Evolutionary conservation across 2,888 invertebrate species (phyloP).

Genomic region (Pseudococcus longispinus): DNA sequence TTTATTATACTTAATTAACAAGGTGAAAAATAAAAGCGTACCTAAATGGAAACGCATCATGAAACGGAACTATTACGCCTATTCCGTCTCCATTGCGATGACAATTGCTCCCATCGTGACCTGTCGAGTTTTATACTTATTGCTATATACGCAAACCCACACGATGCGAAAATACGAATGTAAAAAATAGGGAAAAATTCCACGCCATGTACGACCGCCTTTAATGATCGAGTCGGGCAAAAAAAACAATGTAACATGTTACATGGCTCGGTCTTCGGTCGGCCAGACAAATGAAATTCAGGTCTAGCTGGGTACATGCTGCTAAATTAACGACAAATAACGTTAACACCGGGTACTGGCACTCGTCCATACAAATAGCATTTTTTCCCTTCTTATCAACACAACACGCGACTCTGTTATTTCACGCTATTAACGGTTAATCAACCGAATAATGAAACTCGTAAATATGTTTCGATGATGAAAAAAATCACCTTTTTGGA

Average conservation of each 20-base stretch:
- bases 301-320: constrained; percentile 10
- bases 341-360: constrained; percentile 38
- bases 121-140: neutral
- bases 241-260: constrained; percentile 11
- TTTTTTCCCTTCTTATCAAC: constrained; percentile 8
- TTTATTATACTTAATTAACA: neutral
- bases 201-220: neutral
- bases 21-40: neutral
- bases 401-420: constrained; percentile 42
- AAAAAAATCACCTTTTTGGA: constrained; percentile 4
- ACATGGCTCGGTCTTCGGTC: neutral
- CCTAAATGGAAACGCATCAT: constrained; percentile 11
- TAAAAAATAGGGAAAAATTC: neutral
- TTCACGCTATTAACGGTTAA: constrained; percentile 49
- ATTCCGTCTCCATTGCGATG: neutral
- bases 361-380: constrained; percentile 42
- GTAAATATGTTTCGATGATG: constrained; percentile 28
- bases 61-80: constrained; percentile 1
- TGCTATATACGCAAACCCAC: neutral
- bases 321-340: constrained; percentile 51
- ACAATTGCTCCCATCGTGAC: constrained; percentile 16
- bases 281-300: constrained; percentile 19
- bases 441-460: constrained; percentile 49
- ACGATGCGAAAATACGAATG: neutral
- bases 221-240: neutral